Conservation (phyloP, 2,888 invertebrate genomes). For the Acleris sparsana region DNA sequence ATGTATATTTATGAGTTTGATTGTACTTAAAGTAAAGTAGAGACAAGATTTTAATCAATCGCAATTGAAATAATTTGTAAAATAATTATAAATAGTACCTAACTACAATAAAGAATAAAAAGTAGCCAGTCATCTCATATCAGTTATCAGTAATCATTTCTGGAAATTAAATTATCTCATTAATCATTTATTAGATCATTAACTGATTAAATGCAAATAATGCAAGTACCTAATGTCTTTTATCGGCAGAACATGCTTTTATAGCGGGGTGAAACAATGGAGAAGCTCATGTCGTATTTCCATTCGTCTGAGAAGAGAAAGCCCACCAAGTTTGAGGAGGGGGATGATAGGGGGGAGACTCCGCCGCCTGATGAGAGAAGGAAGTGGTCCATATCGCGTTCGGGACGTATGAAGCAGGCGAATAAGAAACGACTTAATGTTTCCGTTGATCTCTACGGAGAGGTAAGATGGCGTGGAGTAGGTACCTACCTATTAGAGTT, state of each 20-base stretch:
- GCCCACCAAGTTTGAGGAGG: conserved; percentile 47
- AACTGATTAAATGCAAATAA: not conserved
- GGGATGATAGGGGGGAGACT: conserved; percentile 52
- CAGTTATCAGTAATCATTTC: no score
- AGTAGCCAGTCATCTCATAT: no score
- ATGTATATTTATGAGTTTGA: no score
- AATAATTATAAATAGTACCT: no score
- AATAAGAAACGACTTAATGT: conserved; percentile 81
- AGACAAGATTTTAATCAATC: no score
- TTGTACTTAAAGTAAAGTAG: no score
- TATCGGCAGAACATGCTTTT: conserved; percentile 10
- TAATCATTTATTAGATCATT: conserved; percentile 4
- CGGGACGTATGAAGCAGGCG: conserved; percentile 83
- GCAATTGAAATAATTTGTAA: no score
- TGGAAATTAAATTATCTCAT: not conserved
- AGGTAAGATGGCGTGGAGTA: conserved; percentile 58
- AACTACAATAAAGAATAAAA: no score
- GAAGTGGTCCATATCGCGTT: conserved; percentile 83
- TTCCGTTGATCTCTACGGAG: conserved; percentile 80
- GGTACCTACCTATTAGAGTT: no score
- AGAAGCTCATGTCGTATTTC: conserved; percentile 74
- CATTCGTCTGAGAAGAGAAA: conserved; percentile 59
- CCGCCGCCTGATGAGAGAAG: conserved; percentile 61
- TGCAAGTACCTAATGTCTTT: not conserved
- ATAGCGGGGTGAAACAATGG: conserved; percentile 53